Evolutionary conservation across 1,140 invertebrate genomes (phyloP), one percentile per base, ranked within the genome.

Genomic region (Drosophila mayri): DNA sequence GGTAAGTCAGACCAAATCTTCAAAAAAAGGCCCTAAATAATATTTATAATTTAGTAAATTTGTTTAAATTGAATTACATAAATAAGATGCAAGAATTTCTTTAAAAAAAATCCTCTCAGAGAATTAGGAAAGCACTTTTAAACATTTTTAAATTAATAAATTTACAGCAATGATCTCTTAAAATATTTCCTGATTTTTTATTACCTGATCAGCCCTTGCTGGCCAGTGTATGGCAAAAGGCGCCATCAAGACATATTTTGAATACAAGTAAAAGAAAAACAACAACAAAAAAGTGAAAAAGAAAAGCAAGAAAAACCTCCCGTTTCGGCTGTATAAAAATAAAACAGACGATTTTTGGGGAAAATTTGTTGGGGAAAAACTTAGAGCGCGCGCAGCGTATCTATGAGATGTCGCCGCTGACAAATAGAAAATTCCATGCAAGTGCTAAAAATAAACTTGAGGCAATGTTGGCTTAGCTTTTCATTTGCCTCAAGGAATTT

Each of bases 351-450:
- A 25, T 47, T 77, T 54, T 77, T 43, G 41, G 58, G 49, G 25
- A 63, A 66, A 66, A 52, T 41, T 28, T 47, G 6, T 22, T 44
- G 65, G 35, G 41, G 65, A 35, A 58, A 59, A 47, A 60, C 11
- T 43, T 9, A 61, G 40, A 67, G 44, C 66, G 32, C 46, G 41
- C 44, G 35, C 67, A 38, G 28, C 47, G 40, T 74, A 41, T 67
- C 55, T 61, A 44, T 71, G 55, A 76, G 46, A 47, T 49, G 71
- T 62, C 47, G 57, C n/a, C 30, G 82, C 83, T 88, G 83, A 80
- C 84, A 88, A 87, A 87, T 88, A 80, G 59, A 88, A 67, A 81
- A 79, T 86, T 84, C 81, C 81, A 76, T 78, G 78, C 65, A 76
- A 63, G 77, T 78, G 65, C 8, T 86, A 85, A 85, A 84, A 85